A percentile compares a stretch with the other conserved stretches of the same genome.
Evolutionary conservation across 2,113 vertebrate species (phyloP).

Genomic region (Cryptomyrus ogoouensis): DNA sequence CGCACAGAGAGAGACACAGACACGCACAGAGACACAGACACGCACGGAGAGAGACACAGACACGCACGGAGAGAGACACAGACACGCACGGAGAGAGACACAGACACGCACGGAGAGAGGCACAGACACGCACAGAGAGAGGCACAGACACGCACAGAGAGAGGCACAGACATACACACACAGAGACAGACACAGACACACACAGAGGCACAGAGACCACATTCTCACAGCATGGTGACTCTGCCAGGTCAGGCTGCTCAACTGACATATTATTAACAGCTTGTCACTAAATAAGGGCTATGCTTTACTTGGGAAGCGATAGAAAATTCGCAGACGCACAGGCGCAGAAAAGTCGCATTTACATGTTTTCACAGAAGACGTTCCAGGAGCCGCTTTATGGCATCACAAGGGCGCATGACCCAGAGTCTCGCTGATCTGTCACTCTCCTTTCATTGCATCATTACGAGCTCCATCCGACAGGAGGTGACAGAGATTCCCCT

Average conservation of each 20-base stretch:
- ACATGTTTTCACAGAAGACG: not conserved
- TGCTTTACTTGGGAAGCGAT: not conserved
- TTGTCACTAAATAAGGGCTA: not conserved
- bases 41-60: no score
- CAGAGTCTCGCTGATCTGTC: not conserved
- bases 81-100: no score
- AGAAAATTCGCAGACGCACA: not conserved
- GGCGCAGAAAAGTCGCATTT: not conserved
- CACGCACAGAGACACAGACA: no score
- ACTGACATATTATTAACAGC: not conserved
- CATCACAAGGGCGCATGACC: not conserved
- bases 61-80: no score
- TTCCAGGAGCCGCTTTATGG: not conserved
- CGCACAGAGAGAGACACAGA: no score
- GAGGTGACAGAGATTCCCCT: not conserved
- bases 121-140: no score
- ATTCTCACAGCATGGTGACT: not conserved
- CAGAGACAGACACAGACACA: no score
- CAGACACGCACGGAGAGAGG: no score
- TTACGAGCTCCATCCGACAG: not conserved
- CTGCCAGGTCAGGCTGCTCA: not conserved
- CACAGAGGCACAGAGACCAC: not conserved
- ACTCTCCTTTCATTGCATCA: not conserved
- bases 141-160: no score
- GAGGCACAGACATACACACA: no score